Conservation (phyloP, 2,797 vertebrate genomes). For the Vespertilio murinus region DNA sequence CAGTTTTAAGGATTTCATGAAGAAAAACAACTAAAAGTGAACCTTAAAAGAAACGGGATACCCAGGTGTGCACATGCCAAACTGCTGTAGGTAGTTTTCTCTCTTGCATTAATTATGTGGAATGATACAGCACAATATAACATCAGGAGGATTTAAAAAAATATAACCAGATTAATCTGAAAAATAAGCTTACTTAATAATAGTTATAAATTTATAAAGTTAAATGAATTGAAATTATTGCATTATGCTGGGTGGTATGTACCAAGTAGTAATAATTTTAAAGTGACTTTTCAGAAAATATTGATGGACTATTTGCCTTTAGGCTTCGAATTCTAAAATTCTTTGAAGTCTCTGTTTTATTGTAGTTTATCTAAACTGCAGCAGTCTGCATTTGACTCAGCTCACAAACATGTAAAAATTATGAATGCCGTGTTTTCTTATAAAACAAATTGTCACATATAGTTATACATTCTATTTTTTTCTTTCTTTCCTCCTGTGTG, state of each 20-base stretch:
- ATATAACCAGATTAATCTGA: constrained; percentile 60
- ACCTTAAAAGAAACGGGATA: constrained; percentile 27
- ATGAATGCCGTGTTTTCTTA: constrained; percentile 74
- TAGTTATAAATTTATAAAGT: not conserved
- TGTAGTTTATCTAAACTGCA: constrained; percentile 44
- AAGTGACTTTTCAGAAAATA: constrained; percentile 59
- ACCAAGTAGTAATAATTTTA: constrained; percentile 36
- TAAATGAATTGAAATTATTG: constrained; percentile 40
- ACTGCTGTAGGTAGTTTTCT: constrained; percentile 37
- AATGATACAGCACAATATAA: not conserved
- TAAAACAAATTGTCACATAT: constrained; percentile 71
- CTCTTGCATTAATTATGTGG: not conserved
- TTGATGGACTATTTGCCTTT: constrained; percentile 66
- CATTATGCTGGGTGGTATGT: constrained; percentile 15
- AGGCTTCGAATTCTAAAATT: constrained; percentile 61
- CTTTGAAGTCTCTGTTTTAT: constrained; percentile 72
- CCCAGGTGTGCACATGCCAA: constrained; percentile 1
- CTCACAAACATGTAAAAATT: constrained; percentile 70
- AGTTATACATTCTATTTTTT: constrained; percentile 29
- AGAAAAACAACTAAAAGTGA: constrained; percentile 46
- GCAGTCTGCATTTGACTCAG: constrained; percentile 69
- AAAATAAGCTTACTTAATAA: not conserved
- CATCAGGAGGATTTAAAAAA: constrained; percentile 64
- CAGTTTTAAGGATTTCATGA: constrained; percentile 41
- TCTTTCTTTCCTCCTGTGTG: constrained; percentile 59